Conservation (phyloP, 2,797 vertebrate species). For the Galagoides demidoff region DNA sequence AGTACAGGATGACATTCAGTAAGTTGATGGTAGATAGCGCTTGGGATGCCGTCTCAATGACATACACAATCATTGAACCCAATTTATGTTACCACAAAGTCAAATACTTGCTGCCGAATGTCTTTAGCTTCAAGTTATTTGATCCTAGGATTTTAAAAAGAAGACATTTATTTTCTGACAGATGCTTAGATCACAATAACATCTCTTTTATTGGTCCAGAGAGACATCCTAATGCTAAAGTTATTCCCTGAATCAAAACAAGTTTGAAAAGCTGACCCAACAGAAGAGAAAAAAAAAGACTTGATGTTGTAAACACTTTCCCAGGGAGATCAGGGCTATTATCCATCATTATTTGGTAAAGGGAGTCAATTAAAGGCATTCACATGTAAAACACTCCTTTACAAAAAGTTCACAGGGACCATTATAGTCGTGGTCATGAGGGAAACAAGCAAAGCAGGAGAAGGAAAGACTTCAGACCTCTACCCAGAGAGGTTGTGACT, state of each 20-base stretch:
- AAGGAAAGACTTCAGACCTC: slow-evolving; percentile 4
- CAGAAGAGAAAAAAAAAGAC: slow-evolving; percentile 43
- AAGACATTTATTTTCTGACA: neutral
- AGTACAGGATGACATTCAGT: neutral
- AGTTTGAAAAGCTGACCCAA: slow-evolving; percentile 63
- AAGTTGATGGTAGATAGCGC: neutral
- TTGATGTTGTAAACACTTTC: slow-evolving; percentile 77
- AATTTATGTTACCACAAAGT: neutral
- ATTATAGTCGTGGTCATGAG: neutral
- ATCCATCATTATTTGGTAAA: slow-evolving; percentile 80
- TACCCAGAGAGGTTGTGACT: neutral
- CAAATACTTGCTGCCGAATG: neutral
- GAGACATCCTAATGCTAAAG: slow-evolving; percentile 59
- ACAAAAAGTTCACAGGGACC: slow-evolving; percentile 52
- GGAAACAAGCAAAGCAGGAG: neutral
- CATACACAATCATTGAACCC: neutral
- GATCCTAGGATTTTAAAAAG: neutral
- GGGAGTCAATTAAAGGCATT: slow-evolving; percentile 78
- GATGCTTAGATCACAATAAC: neutral
- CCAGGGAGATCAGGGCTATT: slow-evolving; percentile 76
- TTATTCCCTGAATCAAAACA: slow-evolving; percentile 74
- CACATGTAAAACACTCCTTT: slow-evolving; percentile 67
- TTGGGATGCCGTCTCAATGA: neutral
- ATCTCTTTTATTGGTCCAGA: slow-evolving; percentile 1
- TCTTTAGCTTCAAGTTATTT: slow-evolving; percentile 6